phyloP scores from a whole-genome alignment of 1,140 invertebrate species.

The Campodea augens region DNA sequence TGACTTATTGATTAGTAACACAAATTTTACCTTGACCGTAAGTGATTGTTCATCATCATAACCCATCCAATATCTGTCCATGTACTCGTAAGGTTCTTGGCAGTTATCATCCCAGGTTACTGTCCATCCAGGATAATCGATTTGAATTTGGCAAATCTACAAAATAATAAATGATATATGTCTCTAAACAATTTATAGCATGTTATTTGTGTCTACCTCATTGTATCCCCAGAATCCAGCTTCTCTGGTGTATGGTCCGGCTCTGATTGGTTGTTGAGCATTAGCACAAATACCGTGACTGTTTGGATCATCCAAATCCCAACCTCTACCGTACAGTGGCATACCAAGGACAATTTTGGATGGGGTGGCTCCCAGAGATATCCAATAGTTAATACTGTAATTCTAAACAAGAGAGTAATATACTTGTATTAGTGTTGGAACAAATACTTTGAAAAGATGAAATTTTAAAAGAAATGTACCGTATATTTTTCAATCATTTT shows the following conservation, averaged over 20 bases:
- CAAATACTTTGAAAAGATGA: no score
- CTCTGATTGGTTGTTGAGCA: conserved; percentile 18
- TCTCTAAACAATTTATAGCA: background rate
- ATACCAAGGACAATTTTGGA: conserved; percentile 44
- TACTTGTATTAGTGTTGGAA: no score
- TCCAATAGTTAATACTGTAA: conserved; percentile 24
- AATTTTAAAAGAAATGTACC: no score
- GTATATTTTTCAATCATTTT: no score
- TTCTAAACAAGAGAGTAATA: conserved; percentile 13
- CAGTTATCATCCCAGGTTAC: conserved; percentile 22
- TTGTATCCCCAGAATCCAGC: conserved; percentile 19
- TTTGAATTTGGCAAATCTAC: background rate
- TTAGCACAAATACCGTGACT: conserved; percentile 25
- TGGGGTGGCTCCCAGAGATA: conserved; percentile 28
- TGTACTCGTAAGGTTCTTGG: conserved; percentile 25
- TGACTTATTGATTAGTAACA: no score
- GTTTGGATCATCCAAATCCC: conserved; percentile 28
- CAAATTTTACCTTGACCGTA: conserved; percentile 12
- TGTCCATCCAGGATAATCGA: conserved; percentile 12
- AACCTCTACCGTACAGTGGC: conserved; percentile 43
- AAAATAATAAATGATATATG: background rate
- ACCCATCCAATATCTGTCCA: conserved; percentile 27
- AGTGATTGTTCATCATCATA: conserved; percentile 26
- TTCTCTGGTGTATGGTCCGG: conserved; percentile 26
- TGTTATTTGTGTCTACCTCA: conserved; percentile 7